Conservation (phyloP, 2,888 invertebrate genomes). For the Eledona agricola region DNA sequence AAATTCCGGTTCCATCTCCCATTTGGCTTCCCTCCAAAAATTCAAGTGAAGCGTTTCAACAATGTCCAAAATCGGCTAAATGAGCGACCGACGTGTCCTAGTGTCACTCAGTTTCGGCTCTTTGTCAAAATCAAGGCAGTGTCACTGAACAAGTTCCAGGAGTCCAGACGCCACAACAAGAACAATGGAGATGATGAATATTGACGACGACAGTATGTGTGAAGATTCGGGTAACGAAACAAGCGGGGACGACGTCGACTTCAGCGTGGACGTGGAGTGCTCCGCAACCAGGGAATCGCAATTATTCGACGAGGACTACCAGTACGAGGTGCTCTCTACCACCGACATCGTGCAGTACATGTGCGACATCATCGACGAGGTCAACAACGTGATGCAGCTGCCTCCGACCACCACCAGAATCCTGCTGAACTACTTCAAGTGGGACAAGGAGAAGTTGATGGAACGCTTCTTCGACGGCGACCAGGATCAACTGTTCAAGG, state of each 20-base stretch:
- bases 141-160: conserved; percentile 21
- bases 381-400: conserved; percentile 94
- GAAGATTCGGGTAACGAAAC: conserved; percentile 94
- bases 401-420: conserved; percentile 91
- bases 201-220: conserved; percentile 88
- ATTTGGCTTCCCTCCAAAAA: no score
- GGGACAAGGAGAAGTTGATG: conserved; percentile 99
- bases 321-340: conserved; percentile 92
- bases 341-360: conserved; percentile 98
- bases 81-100: conserved; percentile 17
- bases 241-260: conserved; percentile 94
- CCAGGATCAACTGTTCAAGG: conserved; percentile 91
- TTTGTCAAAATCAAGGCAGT: conserved; percentile 47
- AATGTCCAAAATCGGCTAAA: no score
- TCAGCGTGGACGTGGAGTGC: conserved; percentile 87
- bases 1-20: no score
- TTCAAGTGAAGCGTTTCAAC: no score
- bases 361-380: conserved; percentile 97
- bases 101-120: conserved; percentile 19
- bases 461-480: conserved; percentile 96
- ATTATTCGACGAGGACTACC: conserved; percentile 89
- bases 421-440: conserved; percentile 96
- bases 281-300: conserved; percentile 79
- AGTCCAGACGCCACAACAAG: neutral
- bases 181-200: conserved; percentile 74